Evolutionary conservation across 2,113 vertebrate genomes (phyloP).

Genomic region (Corythornis vintsioides): DNA sequence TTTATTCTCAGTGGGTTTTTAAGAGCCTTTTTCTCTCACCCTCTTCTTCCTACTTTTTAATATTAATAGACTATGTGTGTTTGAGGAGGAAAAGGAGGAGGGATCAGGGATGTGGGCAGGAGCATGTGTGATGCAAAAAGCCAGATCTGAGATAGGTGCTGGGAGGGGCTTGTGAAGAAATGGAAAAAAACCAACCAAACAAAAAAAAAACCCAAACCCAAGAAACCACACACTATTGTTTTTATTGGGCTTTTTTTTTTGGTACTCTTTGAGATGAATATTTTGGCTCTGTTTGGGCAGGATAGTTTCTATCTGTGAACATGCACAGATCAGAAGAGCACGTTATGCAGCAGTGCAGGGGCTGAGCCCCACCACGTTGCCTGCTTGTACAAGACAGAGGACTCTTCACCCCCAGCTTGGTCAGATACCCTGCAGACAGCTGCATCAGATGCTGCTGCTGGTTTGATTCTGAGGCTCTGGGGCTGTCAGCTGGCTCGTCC

Average conservation of each 20-base stretch:
- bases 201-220: no score
- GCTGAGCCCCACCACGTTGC: background rate
- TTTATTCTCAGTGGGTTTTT: background rate
- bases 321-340: background rate
- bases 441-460: background rate
- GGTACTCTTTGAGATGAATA: background rate
- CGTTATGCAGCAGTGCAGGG: background rate
- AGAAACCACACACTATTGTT: background rate
- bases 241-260: background rate
- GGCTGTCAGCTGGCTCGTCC: conserved; percentile 10
- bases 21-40: background rate
- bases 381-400: background rate
- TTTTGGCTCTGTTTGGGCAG: background rate
- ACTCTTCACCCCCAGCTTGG: background rate
- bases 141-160: background rate
- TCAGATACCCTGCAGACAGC: conserved; percentile 13
- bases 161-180: background rate
- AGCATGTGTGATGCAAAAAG: background rate
- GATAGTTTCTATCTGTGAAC: background rate
- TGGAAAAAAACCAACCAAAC: background rate
- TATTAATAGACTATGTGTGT: background rate
- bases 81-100: background rate
- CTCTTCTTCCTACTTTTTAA: background rate
- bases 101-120: background rate
- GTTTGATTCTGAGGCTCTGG: background rate